Base-by-base conservation (phyloP, 64 coral and sea anemone species). In the Montipora efflorescens region DNA sequence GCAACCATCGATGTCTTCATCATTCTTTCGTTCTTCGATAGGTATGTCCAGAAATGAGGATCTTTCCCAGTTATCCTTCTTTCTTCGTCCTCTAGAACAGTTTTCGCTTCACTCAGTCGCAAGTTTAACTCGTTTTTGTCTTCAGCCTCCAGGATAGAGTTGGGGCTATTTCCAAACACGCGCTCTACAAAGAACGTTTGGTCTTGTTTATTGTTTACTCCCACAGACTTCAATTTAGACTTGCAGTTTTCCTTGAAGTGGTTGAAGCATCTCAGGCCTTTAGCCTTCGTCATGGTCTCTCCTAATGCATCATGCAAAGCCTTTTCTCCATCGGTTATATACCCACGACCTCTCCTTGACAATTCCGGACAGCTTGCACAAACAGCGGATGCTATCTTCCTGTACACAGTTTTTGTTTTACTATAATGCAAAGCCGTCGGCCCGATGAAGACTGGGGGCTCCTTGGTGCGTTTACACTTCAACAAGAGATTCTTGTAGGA, bases 211-310 rank as follows among this genome's bases (percentile, higher is more conserved):
- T 81, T 90, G 14, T 12, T 59, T 16, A 91, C 74, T 74, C 67
- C 90, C 47, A 57, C 14, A 74, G 47, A 57, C 3, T 74, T 74
- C n/a, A 91, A 64, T 36, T 73, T 91, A 3, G 61, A 36, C 13
- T 81, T 81, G 61, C 89, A 91, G 10, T 82, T 82, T 50, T 49
- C 21, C 76, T 7, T 16, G 77, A 81, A 73, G 47, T 91, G 61
- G 19, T 75, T 82, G 9, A 91, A 91, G 67, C 79, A 91, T 57
- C 90, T 43, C 23, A 91, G 53, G 78, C 90, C 90, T 5, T 46
- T 92, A 51, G 79, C 90, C 12, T 91, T 82, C 57, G 47, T 22
- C 61, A 81, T 81, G 4, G 61, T 44, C 66, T 91, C 79, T 83
- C 5, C 28, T 8, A 83, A 59, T 10, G 90, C 90, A 59, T 83